phyloP scores from a whole-genome alignment of 2,797 vertebrate species.

The Knipowitschia caucasica region DNA sequence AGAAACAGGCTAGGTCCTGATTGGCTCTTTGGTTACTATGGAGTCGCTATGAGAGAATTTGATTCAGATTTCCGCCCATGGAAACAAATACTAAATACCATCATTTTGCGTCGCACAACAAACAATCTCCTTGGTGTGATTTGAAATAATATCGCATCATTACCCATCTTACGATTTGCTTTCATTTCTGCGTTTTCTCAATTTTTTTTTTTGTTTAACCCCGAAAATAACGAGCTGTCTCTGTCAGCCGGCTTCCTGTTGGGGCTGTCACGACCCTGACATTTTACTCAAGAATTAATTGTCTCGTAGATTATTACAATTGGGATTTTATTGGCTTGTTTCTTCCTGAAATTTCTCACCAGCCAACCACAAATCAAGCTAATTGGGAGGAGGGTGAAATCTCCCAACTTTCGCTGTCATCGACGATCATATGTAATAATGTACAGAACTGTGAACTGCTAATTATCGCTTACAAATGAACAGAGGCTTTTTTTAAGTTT shows the following conservation, averaged over 20 bases:
- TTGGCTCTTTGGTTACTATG: no score
- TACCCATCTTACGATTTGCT: background rate
- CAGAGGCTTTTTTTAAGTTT: no score
- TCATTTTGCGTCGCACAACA: no score
- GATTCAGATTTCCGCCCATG: no score
- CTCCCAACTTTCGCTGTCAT: background rate
- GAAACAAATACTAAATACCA: no score
- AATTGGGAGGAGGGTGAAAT: background rate
- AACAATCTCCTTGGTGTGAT: no score
- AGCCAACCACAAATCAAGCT: background rate
- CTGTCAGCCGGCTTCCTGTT: background rate
- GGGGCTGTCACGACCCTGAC: constrained; percentile 5
- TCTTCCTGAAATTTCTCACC: background rate
- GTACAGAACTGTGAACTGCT: background rate
- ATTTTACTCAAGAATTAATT: constrained; percentile 1
- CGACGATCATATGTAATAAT: no score
- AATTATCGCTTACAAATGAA: background rate
- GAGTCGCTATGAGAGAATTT: no score
- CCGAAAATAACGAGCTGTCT: constrained; percentile 1
- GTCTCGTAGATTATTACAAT: constrained; percentile 2
- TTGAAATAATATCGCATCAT: no score
- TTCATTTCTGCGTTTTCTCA: background rate
- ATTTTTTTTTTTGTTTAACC: background rate
- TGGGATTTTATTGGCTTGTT: background rate
- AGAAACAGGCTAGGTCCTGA: no score